Evolutionary conservation across 2,797 vertebrate genomes (phyloP).

Genomic region (Siniperca obscura): DNA sequence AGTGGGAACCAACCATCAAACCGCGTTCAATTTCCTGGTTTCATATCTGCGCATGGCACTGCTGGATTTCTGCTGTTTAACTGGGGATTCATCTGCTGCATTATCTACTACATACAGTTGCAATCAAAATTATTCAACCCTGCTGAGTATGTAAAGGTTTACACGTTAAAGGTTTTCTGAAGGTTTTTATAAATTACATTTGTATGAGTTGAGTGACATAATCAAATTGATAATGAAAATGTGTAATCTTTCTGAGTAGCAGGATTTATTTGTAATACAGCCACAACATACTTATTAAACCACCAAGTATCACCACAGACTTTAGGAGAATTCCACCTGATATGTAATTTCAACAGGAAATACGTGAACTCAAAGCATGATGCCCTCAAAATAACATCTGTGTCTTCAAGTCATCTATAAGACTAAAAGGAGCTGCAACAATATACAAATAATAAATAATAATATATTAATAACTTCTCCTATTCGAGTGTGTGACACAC

Average conservation of each 20-base stretch:
- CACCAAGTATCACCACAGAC: background rate
- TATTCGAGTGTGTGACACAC: background rate
- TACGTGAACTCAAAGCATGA: no score
- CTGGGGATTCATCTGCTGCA: background rate
- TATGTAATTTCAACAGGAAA: background rate
- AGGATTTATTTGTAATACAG: background rate
- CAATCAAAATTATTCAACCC: background rate
- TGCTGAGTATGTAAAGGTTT: background rate
- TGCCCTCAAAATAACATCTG: background rate
- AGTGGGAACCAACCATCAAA: constrained; percentile 10
- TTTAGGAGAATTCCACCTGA: background rate
- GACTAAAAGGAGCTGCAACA: background rate
- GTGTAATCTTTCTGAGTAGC: background rate
- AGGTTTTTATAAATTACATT: background rate
- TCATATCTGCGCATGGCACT: background rate
- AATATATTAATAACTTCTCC: background rate
- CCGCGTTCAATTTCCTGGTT: constrained; percentile 31
- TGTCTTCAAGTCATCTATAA: background rate
- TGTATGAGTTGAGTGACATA: background rate
- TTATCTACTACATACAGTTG: background rate
- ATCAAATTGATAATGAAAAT: background rate
- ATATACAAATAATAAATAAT: no score
- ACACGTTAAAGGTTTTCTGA: background rate
- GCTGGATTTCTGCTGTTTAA: background rate
- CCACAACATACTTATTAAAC: background rate